Evolutionary conservation across 2,888 invertebrate species (phyloP).

Genomic region (Cyclophora albipunctata): DNA sequence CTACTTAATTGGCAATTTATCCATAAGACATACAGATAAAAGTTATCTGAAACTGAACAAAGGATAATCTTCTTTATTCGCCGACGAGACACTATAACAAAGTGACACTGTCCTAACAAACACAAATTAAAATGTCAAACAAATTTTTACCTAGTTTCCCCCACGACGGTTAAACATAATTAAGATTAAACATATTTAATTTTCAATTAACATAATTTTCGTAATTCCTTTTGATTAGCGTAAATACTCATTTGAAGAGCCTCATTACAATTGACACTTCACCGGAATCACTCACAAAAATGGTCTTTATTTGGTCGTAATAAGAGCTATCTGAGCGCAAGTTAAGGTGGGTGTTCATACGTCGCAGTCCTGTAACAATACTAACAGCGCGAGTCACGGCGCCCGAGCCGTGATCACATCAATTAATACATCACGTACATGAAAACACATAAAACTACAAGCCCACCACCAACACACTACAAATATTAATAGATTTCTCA

Average conservation of each 20-base stretch:
- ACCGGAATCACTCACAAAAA: conserved; percentile 5
- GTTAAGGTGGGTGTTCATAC: conserved; percentile 1
- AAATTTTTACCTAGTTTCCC: conserved; percentile 25
- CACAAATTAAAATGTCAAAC: too few relatives aligned
- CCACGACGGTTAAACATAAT: conserved; percentile 31
- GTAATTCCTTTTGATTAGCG: conserved; percentile 30
- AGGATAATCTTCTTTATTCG: too few relatives aligned
- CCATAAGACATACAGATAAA: too few relatives aligned
- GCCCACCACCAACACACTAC: conserved; percentile 21
- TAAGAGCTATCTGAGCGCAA: conserved; percentile 7
- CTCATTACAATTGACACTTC: conserved; percentile 14
- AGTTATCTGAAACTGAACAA: too few relatives aligned
- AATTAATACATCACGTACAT: conserved; percentile 46
- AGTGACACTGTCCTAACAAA: too few relatives aligned
- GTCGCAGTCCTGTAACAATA: not conserved
- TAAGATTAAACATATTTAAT: conserved; percentile 25
- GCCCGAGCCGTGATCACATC: conserved; percentile 30
- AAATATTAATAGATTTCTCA: conserved; percentile 27
- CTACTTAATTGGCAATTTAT: too few relatives aligned
- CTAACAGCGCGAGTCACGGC: conserved; percentile 24
- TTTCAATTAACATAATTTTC: conserved; percentile 33
- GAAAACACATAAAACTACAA: conserved; percentile 37
- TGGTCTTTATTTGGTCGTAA: conserved; percentile 1
- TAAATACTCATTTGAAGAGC: conserved; percentile 18
- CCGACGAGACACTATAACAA: too few relatives aligned